Conservation (phyloP, 1,140 invertebrate genomes). For the Pygmarrhopalites habei region DNA sequence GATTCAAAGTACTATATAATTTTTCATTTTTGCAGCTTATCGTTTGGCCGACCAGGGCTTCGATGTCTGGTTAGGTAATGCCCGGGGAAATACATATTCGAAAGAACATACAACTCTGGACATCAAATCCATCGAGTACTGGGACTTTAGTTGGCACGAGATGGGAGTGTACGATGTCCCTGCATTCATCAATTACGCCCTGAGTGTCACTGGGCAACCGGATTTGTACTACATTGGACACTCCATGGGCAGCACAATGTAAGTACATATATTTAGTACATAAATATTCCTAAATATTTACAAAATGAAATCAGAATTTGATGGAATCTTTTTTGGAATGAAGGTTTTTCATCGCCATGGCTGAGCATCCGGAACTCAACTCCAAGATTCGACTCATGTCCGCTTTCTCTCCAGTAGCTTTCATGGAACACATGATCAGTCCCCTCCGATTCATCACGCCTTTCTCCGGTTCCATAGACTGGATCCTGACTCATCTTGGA, state of each 20-base stretch:
- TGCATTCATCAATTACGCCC: slow-evolving; percentile 50
- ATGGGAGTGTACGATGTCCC: slow-evolving; percentile 50
- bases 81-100: too few species aligned
- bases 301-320: too few species aligned
- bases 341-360: slow-evolving; percentile 43
- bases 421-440: slow-evolving; percentile 59
- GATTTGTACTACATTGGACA: slow-evolving; percentile 50
- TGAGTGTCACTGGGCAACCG: slow-evolving; percentile 44
- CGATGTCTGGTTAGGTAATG: slow-evolving; percentile 48
- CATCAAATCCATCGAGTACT: not conserved
- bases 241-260: slow-evolving; percentile 49
- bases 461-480: slow-evolving; percentile 35
- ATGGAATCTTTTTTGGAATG: too few species aligned
- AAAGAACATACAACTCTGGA: not conserved
- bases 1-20: not conserved
- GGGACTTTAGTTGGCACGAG: slow-evolving; percentile 43
- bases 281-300: too few species aligned
- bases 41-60: slow-evolving; percentile 43
- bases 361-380: slow-evolving; percentile 42
- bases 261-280: too few species aligned
- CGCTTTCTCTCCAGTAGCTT: slow-evolving; percentile 58
- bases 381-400: slow-evolving; percentile 40
- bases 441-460: slow-evolving; percentile 48
- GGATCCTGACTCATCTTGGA: slow-evolving; percentile 42
- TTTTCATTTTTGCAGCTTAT: slow-evolving; percentile 3